phyloP scores from a whole-genome alignment of 92 coral and sea anemone genomes.

The Parazoanthus atlanticus region DNA sequence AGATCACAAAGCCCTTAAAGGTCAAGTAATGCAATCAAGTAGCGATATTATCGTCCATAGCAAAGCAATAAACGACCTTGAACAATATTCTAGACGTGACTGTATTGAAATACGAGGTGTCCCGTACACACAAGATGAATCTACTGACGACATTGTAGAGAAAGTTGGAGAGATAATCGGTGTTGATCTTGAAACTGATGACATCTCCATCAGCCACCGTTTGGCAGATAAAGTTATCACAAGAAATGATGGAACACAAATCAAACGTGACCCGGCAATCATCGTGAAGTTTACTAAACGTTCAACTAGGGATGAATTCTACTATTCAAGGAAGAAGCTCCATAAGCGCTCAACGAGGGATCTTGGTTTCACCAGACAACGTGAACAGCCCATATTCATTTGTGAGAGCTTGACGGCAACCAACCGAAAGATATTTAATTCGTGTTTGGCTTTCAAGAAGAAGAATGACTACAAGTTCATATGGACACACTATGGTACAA shows the following conservation, averaged over 20 bases:
- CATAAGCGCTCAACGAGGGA: slow-evolving; percentile 14
- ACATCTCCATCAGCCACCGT: slow-evolving; percentile 34
- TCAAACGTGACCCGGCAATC: slow-evolving; percentile 25
- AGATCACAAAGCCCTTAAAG: slow-evolving; percentile 13
- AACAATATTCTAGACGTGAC: slow-evolving; percentile 14
- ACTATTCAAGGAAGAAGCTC: slow-evolving; percentile 22
- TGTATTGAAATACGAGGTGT: slow-evolving; percentile 5
- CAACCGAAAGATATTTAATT: too few relatives aligned
- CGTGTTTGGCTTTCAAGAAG: too few relatives aligned
- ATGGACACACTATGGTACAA: too few relatives aligned
- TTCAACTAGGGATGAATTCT: slow-evolving; percentile 27
- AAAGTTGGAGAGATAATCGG: slow-evolving; percentile 24
- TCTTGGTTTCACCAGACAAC: slow-evolving; percentile 25
- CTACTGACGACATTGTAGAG: slow-evolving; percentile 24
- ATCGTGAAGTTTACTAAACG: slow-evolving; percentile 21
- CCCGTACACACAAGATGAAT: slow-evolving; percentile 4
- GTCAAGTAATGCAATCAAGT: slow-evolving; percentile 1
- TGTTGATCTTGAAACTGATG: slow-evolving; percentile 2
- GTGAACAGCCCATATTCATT: slow-evolving; percentile 2
- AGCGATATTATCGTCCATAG: not conserved
- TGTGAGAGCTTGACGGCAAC: too few relatives aligned
- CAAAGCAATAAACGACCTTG: not conserved
- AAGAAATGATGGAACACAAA: slow-evolving; percentile 7
- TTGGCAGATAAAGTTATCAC: slow-evolving; percentile 18
- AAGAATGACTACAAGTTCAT: too few relatives aligned